Conservation (phyloP, 1,140 invertebrate genomes). For the Phthorimaea operculella region DNA sequence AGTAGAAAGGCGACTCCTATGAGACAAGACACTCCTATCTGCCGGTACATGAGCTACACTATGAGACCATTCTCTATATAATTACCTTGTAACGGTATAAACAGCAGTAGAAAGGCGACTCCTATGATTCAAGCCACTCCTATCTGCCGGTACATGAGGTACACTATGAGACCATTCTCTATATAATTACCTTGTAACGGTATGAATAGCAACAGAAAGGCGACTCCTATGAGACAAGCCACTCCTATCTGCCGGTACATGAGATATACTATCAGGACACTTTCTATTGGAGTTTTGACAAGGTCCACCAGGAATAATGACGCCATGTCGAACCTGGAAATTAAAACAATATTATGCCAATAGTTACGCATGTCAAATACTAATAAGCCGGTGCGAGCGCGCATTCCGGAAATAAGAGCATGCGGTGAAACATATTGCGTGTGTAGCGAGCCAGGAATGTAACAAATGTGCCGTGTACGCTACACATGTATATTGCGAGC, state of each 20-base stretch:
- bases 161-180: slow-evolving; percentile 10
- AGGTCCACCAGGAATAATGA: slow-evolving; percentile 75
- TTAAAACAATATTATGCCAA: no score
- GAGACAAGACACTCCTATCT: no score
- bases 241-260: slow-evolving; percentile 80
- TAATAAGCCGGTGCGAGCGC: no score
- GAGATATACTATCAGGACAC: slow-evolving; percentile 77
- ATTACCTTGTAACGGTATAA: slow-evolving; percentile 84
- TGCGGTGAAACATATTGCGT: no score
- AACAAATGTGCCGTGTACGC: no score
- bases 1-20: slow-evolving; percentile 81
- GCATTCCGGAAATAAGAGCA: no score
- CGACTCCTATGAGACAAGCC: slow-evolving; percentile 80
- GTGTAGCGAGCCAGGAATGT: no score
- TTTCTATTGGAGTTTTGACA: slow-evolving; percentile 81
- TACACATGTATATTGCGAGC: no score
- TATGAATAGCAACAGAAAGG: slow-evolving; percentile 82
- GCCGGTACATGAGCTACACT: no score
- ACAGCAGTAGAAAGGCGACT: slow-evolving; percentile 78
- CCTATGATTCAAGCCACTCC: slow-evolving; percentile 80
- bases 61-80: no score
- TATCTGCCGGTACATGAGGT: slow-evolving; percentile 78
- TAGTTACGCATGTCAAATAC: no score
- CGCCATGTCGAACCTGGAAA: slow-evolving; percentile 70
- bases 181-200: slow-evolving; percentile 78